A percentile compares a stretch with the other conserved stretches of the same genome.
Evolutionary conservation across 2,797 vertebrate genomes (phyloP).

Genomic region (Etheostoma perlongum): DNA sequence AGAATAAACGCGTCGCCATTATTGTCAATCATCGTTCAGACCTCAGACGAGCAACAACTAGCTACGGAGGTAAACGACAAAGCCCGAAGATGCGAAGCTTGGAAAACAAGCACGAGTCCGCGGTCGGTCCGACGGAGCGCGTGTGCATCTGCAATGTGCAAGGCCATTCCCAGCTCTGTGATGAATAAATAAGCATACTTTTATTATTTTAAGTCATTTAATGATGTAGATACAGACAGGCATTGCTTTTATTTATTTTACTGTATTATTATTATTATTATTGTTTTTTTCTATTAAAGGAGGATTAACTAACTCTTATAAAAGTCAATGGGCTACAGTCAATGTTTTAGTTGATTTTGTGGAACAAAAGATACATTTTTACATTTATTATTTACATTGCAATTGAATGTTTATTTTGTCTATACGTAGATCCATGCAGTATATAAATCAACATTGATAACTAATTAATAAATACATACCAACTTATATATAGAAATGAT

Average conservation of each 20-base stretch:
- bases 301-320: background rate
- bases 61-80: conserved; percentile 72
- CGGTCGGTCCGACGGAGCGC: conserved; percentile 9
- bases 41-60: conserved; percentile 75
- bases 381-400: background rate
- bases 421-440: background rate
- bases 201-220: background rate
- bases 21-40: conserved; percentile 84
- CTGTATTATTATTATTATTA: too few species aligned
- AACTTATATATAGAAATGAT: background rate
- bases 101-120: conserved; percentile 55
- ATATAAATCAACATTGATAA: background rate
- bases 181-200: background rate
- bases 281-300: background rate
- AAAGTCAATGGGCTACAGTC: background rate
- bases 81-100: conserved; percentile 67
- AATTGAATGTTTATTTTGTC: too few species aligned
- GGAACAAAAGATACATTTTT: background rate
- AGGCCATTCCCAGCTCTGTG: background rate
- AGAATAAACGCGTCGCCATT: conserved; percentile 85
- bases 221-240: background rate
- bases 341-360: background rate
- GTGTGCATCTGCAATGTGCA: conserved; percentile 35
- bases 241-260: too few species aligned
- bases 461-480: background rate